phyloP scores from a whole-genome alignment of 2,888 invertebrate genomes.

The Bombylius discolor region DNA sequence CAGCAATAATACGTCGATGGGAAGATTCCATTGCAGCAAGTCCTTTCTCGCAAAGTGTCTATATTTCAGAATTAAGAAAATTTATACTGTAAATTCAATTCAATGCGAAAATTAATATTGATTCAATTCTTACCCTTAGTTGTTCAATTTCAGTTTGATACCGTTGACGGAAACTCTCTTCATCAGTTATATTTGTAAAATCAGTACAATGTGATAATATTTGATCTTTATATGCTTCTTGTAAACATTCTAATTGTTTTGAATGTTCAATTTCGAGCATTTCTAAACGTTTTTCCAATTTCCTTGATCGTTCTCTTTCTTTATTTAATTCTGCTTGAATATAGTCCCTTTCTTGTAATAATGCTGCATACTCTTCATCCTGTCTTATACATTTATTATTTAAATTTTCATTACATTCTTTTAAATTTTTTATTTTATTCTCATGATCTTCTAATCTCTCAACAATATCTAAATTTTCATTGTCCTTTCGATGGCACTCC shows the following conservation, averaged over 20 bases:
- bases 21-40: slow-evolving; percentile 82
- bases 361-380: slow-evolving; percentile 31
- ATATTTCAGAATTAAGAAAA: background rate
- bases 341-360: slow-evolving; percentile 31
- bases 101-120: background rate
- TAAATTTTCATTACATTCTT: slow-evolving; percentile 22
- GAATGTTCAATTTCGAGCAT: slow-evolving; percentile 71
- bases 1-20: slow-evolving; percentile 70
- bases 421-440: slow-evolving; percentile 18
- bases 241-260: slow-evolving; percentile 65
- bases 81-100: background rate
- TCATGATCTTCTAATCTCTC: slow-evolving; percentile 22
- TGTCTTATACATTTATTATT: slow-evolving; percentile 28
- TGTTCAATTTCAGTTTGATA: slow-evolving; percentile 82
- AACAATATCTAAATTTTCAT: slow-evolving; percentile 20
- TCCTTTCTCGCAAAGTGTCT: slow-evolving; percentile 79
- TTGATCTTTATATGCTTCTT: slow-evolving; percentile 55
- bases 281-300: slow-evolving; percentile 56
- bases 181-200: slow-evolving; percentile 41
- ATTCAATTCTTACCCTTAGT: slow-evolving; percentile 41
- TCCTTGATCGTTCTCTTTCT: slow-evolving; percentile 54
- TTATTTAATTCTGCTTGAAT: slow-evolving; percentile 46
- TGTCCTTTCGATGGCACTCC: slow-evolving; percentile 23
- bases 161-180: slow-evolving; percentile 51
- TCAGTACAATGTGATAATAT: slow-evolving; percentile 26